Evolutionary conservation across 1,140 invertebrate genomes (phyloP).

Genomic region (Drosophila pallidifrons): DNA sequence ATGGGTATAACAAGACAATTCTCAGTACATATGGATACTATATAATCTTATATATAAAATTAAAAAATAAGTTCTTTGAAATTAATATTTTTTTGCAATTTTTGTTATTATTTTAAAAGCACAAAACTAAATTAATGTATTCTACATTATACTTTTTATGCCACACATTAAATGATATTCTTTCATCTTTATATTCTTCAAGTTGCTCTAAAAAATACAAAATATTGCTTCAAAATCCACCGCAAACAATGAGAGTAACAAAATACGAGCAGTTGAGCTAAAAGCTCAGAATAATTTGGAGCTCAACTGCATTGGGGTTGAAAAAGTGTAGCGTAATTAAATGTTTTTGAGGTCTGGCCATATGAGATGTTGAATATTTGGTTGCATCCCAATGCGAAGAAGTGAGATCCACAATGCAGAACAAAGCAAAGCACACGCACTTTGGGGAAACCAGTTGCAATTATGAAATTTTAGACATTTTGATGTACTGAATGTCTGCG

Average conservation of each 20-base stretch:
- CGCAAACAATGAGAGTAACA: constrained; percentile 15
- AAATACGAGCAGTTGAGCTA: constrained; percentile 1
- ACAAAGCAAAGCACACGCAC: constrained; percentile 28
- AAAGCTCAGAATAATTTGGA: constrained; percentile 6
- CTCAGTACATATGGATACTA: no score
- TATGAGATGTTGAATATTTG: constrained; percentile 46
- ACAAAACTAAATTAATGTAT: no score
- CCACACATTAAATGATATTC: no score
- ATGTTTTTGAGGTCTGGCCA: constrained; percentile 48
- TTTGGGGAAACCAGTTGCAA: constrained; percentile 46
- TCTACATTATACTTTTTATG: no score
- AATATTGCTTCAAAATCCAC: not conserved
- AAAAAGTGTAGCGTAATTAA: constrained; percentile 37
- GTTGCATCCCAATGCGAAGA: constrained; percentile 30
- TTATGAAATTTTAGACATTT: constrained; percentile 62
- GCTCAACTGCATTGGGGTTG: not conserved
- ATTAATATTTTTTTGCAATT: no score
- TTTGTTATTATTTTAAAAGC: no score
- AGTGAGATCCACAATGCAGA: constrained; percentile 9
- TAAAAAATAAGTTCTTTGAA: no score
- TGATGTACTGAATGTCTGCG: constrained; percentile 48
- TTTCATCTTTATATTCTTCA: not conserved
- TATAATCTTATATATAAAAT: no score
- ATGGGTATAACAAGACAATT: no score
- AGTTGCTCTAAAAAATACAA: not conserved